These are phyloP conservation scores for Colletes gigas DNA, from an alignment of 1,140 invertebrate genomes.

Conservation along the genomic window DNA sequence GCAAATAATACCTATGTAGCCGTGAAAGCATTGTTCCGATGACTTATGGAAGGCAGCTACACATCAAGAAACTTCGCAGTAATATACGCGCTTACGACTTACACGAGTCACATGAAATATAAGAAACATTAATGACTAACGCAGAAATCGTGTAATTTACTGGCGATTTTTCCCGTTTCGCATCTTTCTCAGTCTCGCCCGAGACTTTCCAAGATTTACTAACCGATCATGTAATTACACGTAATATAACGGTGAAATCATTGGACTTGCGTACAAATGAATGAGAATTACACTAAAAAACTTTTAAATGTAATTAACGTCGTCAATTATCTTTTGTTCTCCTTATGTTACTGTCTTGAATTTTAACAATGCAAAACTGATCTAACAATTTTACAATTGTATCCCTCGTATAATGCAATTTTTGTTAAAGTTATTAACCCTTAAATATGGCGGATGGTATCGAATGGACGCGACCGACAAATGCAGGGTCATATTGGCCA, in stretches of 20 bases:
- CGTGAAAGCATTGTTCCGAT: slow-evolving; percentile 62
- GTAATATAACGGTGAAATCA: slow-evolving; percentile 1
- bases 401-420: too few relatives aligned
- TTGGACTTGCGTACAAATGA: not conserved
- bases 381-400: too few relatives aligned
- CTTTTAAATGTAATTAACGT: slow-evolving; percentile 3
- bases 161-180: slow-evolving; percentile 15
- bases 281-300: slow-evolving; percentile 5
- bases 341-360: too few relatives aligned
- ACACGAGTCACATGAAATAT: slow-evolving; percentile 49
- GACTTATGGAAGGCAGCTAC: slow-evolving; percentile 57
- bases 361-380: too few relatives aligned
- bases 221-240: slow-evolving; percentile 1
- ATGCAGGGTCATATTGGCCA: too few relatives aligned
- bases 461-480: too few relatives aligned
- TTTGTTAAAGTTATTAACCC: too few relatives aligned
- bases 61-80: slow-evolving; percentile 51
- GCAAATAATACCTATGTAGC: slow-evolving; percentile 56
- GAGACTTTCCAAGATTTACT: not conserved
- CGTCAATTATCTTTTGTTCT: not conserved
- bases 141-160: slow-evolving; percentile 37
- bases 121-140: slow-evolving; percentile 46
- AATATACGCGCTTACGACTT: slow-evolving; percentile 43
- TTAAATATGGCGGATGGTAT: too few relatives aligned
- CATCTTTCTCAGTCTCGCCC: not conserved